Base-by-base conservation (phyloP, 2,113 vertebrate genomes). In the Hymenochirus boettgeri region DNA sequence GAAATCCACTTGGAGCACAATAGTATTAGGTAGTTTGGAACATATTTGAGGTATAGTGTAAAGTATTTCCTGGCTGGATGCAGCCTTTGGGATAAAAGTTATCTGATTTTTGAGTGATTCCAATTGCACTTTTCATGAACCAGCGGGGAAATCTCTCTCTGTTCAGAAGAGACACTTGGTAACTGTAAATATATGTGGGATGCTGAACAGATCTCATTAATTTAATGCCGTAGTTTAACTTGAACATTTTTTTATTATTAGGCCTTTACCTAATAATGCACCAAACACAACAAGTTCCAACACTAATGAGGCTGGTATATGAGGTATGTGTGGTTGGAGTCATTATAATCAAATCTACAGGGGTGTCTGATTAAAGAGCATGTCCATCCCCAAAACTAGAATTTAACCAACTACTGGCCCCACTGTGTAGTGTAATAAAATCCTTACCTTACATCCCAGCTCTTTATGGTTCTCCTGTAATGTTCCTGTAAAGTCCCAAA, bases 111-210 rank as follows among this genome's bases (percentile, higher is more conserved):
- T 60, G 52, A 50, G 35, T 39, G 46, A 60, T 42, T 60, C 57
- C 56, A 60, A 69, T 27, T 60, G 47, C 57, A 60, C 56, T 69
- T 69, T 69, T 60, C 65, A 53, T 69, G 57, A 69, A 69, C 65
- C 65, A 33, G 65, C 18, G 53, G 47, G 47, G 57, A 58, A 69
- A 60, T 69, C 47, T 69, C 57, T 23, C 47, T 50, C 65, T 26
- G 10, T 31, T 53, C 65, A 53, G 56, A 52, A 18, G 47, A 60
- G 65, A 69, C 56, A 31, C 57, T 60, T 45, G 18, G 56, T 69
- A 69, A 60, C 65, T 45, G 33, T 45, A 52, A 51, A 69, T 53
- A 50, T 69, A 53, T 69, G 65, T 69, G 65, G 56, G 46, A 57
- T 69, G 65, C 26, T 50, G 23, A 3, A 33, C 56, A 69, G 60